Evolutionary conservation across 2,888 invertebrate species (phyloP).

Genomic region (Capitulum mitella): DNA sequence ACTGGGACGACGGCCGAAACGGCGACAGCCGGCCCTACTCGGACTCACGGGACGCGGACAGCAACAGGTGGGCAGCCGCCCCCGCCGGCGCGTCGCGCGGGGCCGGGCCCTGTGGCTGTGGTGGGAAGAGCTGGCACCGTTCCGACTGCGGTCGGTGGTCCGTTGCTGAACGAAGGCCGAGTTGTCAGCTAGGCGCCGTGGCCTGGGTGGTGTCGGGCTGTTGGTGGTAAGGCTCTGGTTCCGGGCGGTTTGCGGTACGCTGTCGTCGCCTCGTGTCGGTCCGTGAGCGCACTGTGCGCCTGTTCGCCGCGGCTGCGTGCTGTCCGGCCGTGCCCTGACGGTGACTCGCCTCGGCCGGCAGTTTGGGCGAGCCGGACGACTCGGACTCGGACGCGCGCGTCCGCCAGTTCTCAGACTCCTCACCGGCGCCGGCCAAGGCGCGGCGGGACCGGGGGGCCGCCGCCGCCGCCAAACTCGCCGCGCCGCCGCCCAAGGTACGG

Average conservation of each 20-base stretch:
- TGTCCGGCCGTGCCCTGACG: no score
- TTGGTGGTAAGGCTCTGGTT: no score
- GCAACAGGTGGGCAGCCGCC: neutral
- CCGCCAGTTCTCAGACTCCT: slow-evolving; percentile 1
- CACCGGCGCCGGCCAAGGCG: neutral
- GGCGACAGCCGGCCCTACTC: slow-evolving; percentile 19
- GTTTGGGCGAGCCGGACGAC: slow-evolving; percentile 13
- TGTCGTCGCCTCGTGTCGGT: no score
- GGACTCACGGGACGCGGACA: neutral
- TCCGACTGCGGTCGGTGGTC: no score
- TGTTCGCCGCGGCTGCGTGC: no score
- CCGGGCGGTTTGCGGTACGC: no score
- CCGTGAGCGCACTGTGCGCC: no score
- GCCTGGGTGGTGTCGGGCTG: no score
- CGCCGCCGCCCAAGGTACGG: neutral
- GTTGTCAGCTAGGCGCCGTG: no score
- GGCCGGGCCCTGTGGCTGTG: no score
- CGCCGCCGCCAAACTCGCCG: neutral
- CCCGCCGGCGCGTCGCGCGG: neutral
- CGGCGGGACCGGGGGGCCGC: neutral
- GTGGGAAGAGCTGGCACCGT: no score
- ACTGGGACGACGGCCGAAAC: neutral
- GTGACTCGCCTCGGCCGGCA: neutral
- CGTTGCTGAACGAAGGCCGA: no score
- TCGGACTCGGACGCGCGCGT: neutral